phyloP scores from a whole-genome alignment of 2,113 vertebrate species.

The Alligator mississippiensis region DNA sequence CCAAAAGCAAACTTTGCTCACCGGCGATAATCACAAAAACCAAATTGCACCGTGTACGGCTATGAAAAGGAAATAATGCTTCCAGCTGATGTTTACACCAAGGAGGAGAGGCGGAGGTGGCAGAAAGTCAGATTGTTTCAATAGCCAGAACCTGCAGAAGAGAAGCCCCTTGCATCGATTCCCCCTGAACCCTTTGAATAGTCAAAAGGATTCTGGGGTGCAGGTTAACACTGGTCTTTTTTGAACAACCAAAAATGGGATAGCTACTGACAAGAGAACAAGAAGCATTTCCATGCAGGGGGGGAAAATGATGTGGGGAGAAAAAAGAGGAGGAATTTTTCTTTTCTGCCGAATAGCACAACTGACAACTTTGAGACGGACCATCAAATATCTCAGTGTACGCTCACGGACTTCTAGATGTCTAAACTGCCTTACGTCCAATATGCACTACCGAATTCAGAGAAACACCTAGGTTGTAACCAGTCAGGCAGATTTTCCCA shows the following conservation, averaged over 20 bases:
- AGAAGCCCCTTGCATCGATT: not conserved
- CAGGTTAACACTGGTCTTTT: not conserved
- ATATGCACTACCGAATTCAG: not conserved
- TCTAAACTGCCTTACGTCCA: too few relatives aligned
- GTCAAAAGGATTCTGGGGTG: not conserved
- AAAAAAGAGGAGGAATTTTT: not conserved
- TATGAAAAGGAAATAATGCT: not conserved
- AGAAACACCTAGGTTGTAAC: not conserved
- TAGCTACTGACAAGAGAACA: not conserved
- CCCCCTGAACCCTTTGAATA: not conserved
- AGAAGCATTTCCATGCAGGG: not conserved
- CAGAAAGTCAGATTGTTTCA: not conserved
- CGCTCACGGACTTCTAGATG: not conserved
- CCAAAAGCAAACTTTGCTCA: not conserved
- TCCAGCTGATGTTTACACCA: not conserved
- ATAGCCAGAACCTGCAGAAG: not conserved
- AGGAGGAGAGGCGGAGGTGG: not conserved
- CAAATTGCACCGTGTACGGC: not conserved
- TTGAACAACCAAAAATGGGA: constrained; percentile 4
- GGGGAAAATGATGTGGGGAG: not conserved
- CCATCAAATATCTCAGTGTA: not conserved
- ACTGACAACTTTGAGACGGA: not conserved
- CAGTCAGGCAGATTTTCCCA: not conserved
- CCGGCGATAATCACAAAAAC: not conserved
- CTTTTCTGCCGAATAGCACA: not conserved